Evolutionary conservation across 2,797 vertebrate genomes (phyloP), one percentile per base, ranked within the genome.

Genomic region (Poecilia wingei): DNA sequence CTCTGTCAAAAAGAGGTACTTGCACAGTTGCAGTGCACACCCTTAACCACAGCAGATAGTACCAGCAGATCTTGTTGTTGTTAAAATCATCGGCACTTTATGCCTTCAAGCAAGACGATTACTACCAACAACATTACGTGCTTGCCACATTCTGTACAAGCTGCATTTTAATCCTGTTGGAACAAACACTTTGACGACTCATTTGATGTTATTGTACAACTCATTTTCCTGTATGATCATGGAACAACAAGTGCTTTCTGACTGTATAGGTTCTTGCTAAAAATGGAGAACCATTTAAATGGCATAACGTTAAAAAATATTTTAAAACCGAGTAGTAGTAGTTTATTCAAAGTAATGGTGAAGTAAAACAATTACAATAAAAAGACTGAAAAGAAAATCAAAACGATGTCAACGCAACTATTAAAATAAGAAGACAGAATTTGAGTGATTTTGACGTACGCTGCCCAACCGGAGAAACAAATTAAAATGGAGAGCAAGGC

Each of bases 101-200:
- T n/a, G 64, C 18, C 33, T 43, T 72, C 28, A 13, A 73, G 39
- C 45, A 71, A 72, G 28, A 78, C 66, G 9, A 74, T 70, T 69
- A 79, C 22, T 57, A n/a, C 9, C 53, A 77, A 51, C 28, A 79
- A n/a, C 51, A 74, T 45, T 43, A 75, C 33, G 28, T 57, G 25
- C 61, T 47, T 3, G 8, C 33, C 68, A 69, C 75, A 78, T 77
- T 1, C n/a, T 77, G 81, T 14, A 88, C 66, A 71, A 16, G 47
- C 46, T 77, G 77, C 75, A 74, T 74, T 25, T 43, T 8, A 68
- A 43, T 31, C 20, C 20, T 73, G 59, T 14, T 39, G 57, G 49
- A 28, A 12, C 74, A 81, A 83, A 87, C 66, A 75, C 7, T 12
- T 64, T 1, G 5, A 31, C 81, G 80, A 86, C 33, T 86, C 84